A percentile compares a stretch with the other conserved stretches of the same genome.
phyloP scores from a whole-genome alignment of 2,113 vertebrate species.

The Dromaius novaehollandiae region DNA sequence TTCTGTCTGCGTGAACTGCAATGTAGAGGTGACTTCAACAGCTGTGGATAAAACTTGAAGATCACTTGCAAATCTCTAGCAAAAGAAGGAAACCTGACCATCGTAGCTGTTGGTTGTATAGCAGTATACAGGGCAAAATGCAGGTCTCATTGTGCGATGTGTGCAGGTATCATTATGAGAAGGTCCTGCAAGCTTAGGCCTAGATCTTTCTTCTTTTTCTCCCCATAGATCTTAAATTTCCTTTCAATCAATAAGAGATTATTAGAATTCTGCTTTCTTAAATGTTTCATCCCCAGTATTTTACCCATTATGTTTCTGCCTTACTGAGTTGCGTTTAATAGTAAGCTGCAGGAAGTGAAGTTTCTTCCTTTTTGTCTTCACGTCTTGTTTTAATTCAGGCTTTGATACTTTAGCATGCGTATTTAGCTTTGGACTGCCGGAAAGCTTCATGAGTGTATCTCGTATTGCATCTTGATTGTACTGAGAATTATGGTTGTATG shows the following conservation, averaged over 20 bases:
- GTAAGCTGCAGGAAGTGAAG: not conserved
- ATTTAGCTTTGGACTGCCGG: not conserved
- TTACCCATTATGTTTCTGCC: not conserved
- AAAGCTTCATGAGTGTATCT: not conserved
- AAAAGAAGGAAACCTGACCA: not conserved
- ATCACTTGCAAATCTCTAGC: no score
- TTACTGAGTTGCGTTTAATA: not conserved
- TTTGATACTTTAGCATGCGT: not conserved
- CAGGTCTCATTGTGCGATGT: not conserved
- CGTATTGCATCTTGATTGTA: no score
- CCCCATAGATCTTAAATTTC: not conserved
- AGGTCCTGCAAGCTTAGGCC: not conserved
- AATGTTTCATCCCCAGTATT: not conserved
- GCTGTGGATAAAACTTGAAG: not conserved
- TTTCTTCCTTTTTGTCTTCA: not conserved
- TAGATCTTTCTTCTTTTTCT: not conserved
- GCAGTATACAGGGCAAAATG: no score
- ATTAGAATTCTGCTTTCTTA: not conserved
- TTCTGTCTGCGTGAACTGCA: no score
- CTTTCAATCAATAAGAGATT: not conserved
- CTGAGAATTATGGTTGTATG: not conserved
- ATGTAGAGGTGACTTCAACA: not conserved
- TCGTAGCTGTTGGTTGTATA: not conserved
- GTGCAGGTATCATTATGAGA: no score
- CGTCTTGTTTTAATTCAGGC: not conserved